A percentile compares a stretch with the other conserved stretches of the same genome.
Evolutionary conservation across 2,797 vertebrate genomes (phyloP).

Genomic region (Saxicola maurus): DNA sequence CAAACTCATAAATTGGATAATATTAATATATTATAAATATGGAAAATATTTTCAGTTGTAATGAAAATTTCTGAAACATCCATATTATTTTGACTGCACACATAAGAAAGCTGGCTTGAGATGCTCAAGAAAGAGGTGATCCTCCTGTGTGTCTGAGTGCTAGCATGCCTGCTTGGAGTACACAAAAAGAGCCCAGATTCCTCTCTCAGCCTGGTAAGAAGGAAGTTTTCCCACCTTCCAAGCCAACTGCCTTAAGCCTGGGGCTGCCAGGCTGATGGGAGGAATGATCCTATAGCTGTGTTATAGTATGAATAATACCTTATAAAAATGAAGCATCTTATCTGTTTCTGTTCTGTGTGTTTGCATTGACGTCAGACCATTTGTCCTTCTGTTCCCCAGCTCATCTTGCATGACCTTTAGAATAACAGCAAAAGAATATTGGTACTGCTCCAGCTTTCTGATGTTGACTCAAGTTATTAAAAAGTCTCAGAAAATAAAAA

Average conservation of each 20-base stretch:
- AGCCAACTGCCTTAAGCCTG: not conserved
- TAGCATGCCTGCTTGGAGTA: not conserved
- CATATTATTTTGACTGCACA: not conserved
- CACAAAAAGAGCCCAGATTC: not conserved
- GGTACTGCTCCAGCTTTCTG: constrained; percentile 40
- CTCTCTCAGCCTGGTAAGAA: not conserved
- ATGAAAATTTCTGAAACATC: not conserved
- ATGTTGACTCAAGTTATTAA: constrained; percentile 13
- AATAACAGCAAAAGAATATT: constrained; percentile 24
- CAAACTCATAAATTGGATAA: not conserved
- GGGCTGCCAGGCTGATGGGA: not conserved
- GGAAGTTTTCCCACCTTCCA: not conserved
- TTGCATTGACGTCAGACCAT: constrained; percentile 11
- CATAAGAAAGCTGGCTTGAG: not conserved
- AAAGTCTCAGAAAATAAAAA: constrained; percentile 36
- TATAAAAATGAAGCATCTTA: not conserved
- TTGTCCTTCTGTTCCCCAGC: constrained; percentile 19
- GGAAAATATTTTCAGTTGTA: not conserved
- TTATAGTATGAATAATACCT: not conserved
- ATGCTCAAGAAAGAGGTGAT: not conserved
- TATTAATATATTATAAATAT: not conserved
- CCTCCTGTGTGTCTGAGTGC: not conserved
- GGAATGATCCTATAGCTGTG: not conserved
- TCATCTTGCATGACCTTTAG: constrained; percentile 30
- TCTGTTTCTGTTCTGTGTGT: not conserved